phyloP scores from a whole-genome alignment of 2,113 vertebrate genomes.

The Myiozetetes cayanensis region DNA sequence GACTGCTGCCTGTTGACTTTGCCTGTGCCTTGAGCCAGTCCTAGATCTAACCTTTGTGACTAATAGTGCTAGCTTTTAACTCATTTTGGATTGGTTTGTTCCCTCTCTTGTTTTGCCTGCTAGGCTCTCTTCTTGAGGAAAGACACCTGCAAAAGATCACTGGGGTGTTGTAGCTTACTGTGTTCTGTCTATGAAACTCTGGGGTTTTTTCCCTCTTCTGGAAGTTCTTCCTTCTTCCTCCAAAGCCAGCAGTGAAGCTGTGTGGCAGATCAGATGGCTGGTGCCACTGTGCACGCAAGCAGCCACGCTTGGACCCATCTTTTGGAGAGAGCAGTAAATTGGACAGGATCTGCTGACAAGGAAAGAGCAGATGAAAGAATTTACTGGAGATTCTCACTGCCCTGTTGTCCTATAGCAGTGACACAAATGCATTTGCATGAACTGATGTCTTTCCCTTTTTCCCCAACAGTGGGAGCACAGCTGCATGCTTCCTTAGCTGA shows the following conservation, averaged over 20 bases:
- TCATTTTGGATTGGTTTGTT: background rate
- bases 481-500: background rate
- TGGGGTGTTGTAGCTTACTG: background rate
- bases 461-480: background rate
- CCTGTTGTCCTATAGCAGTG: background rate
- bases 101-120: background rate
- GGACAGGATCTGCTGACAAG: background rate
- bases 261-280: background rate
- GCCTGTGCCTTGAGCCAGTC: background rate
- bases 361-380: background rate
- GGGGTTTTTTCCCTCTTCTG: too few relatives aligned
- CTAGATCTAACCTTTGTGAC: background rate
- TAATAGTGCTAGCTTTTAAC: background rate
- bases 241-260: background rate
- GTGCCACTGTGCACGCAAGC: background rate
- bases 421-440: background rate
- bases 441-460: background rate
- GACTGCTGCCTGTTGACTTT: background rate
- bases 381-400: background rate
- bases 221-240: background rate
- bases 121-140: rapidly evolving
- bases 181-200: background rate
- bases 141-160: background rate
- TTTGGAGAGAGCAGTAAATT: background rate
- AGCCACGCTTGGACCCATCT: background rate